Evolutionary conservation across 1,140 invertebrate species (phyloP).

Genomic region (Aphelinus certus): DNA sequence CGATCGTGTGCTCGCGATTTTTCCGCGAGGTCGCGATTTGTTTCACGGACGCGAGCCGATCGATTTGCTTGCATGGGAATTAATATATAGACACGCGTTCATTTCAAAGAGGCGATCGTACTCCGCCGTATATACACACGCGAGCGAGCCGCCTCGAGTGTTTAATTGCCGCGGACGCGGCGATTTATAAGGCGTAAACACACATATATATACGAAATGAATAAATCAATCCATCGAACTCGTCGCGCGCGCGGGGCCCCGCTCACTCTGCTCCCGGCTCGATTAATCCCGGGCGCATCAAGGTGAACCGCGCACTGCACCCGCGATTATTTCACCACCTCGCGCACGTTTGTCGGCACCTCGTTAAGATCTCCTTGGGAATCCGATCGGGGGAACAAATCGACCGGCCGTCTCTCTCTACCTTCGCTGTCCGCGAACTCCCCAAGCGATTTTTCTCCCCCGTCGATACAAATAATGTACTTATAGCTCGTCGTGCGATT

Average conservation of each 20-base stretch:
- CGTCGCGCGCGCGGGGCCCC: not conserved
- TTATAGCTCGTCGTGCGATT: not conserved
- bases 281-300: slow-evolving; percentile 20
- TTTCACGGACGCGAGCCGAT: too few relatives aligned
- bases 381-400: not conserved
- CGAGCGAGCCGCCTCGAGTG: not conserved
- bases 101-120: too few relatives aligned
- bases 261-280: not conserved
- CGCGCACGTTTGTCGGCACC: not conserved
- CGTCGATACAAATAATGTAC: not conserved
- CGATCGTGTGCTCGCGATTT: not conserved
- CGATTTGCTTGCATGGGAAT: too few relatives aligned
- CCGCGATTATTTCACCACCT: slow-evolving; percentile 24
- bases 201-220: not conserved
- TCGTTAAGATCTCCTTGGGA: slow-evolving; percentile 8
- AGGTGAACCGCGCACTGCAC: slow-evolving; percentile 9
- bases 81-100: too few relatives aligned
- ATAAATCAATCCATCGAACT: slow-evolving; percentile 31
- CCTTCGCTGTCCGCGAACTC: not conserved
- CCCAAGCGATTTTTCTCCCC: not conserved
- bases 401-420: too few relatives aligned
- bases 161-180: slow-evolving; percentile 10
- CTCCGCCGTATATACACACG: too few relatives aligned
- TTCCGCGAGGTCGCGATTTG: not conserved
- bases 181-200: not conserved